phyloP scores from a whole-genome alignment of 1,140 invertebrate genomes.

The Lordiphosa mommai region DNA sequence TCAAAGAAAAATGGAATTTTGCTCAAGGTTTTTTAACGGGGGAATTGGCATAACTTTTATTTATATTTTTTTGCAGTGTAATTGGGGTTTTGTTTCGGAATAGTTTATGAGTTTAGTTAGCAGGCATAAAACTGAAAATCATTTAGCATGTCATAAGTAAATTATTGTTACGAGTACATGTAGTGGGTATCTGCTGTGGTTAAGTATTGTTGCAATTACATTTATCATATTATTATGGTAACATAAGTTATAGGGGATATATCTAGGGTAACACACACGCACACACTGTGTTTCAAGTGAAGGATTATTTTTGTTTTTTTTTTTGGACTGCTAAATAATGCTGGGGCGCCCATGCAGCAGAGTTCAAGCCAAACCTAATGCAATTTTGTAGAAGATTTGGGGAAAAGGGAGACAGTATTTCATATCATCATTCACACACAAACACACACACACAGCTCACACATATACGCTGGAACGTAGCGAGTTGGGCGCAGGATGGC shows the following conservation, averaged over 20 bases:
- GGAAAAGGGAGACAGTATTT: constrained; percentile 1
- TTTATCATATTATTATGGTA: constrained; percentile 6
- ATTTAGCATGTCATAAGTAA: constrained; percentile 40
- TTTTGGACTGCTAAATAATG: too few species aligned
- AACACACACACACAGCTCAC: constrained; percentile 14
- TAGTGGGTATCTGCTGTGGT: constrained; percentile 19
- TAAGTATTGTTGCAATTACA: constrained; percentile 11
- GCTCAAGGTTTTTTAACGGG: constrained; percentile 1
- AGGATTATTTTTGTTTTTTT: too few species aligned
- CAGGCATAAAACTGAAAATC: constrained; percentile 50
- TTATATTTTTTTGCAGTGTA: constrained; percentile 7
- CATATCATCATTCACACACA: constrained; percentile 10
- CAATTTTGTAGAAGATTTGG: not conserved
- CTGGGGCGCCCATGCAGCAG: constrained; percentile 36
- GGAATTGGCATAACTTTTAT: not conserved
- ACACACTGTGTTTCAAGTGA: constrained; percentile 4
- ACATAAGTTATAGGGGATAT: constrained; percentile 15
- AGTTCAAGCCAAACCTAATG: constrained; percentile 28
- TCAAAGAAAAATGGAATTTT: not conserved
- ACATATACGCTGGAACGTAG: constrained; percentile 22
- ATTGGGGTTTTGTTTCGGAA: not conserved
- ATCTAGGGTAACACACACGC: not conserved
- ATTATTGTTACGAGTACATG: constrained; percentile 35
- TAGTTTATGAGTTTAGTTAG: constrained; percentile 24
- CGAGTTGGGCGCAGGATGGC: constrained; percentile 77